phyloP scores from a whole-genome alignment of 2,113 vertebrate genomes.

The Quiscalus mexicanus region DNA sequence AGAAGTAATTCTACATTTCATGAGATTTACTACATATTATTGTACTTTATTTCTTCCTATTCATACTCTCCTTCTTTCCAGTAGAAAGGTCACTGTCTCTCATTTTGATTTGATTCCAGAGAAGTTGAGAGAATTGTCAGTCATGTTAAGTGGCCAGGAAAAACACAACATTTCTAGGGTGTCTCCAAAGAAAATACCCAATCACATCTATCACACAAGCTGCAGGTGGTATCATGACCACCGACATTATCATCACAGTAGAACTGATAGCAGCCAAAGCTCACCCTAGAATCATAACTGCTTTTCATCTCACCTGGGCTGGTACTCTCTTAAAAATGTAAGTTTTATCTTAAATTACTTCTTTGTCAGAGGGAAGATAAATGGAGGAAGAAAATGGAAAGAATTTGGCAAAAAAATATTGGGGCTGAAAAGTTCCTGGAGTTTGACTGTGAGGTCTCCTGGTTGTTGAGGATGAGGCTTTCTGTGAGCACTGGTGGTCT shows the following conservation, averaged over 20 bases:
- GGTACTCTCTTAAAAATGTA: slow-evolving; percentile 1
- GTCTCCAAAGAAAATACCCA: background rate
- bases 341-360: background rate
- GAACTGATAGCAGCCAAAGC: background rate
- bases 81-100: background rate
- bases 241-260: background rate
- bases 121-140: background rate
- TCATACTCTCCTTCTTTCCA: background rate
- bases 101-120: slow-evolving; percentile 10
- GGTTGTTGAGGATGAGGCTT: background rate
- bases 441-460: background rate
- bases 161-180: background rate
- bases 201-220: background rate
- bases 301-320: background rate
- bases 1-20: background rate
- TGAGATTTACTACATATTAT: background rate
- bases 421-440: background rate
- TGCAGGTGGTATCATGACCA: slow-evolving; percentile 24
- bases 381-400: background rate
- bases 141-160: background rate
- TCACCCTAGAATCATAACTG: background rate
- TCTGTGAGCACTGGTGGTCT: background rate
- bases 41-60: background rate
- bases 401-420: slow-evolving; percentile 1
- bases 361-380: background rate